These are phyloP conservation scores for Dipodomys spectabilis DNA, from an alignment of 2,113 vertebrate species.

Conservation along the genomic window DNA sequence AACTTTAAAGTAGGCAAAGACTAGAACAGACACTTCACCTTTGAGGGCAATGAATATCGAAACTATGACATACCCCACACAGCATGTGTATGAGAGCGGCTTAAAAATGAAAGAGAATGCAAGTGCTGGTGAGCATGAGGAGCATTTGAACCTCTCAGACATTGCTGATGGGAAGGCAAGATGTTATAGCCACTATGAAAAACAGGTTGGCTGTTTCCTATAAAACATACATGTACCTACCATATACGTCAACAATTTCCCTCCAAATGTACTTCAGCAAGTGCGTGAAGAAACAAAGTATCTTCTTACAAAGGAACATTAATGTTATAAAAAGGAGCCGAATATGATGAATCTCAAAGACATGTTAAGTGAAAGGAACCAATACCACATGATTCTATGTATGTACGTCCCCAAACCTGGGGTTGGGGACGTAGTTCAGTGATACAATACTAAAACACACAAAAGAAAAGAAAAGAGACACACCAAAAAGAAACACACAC, in stretches of 20 bases:
- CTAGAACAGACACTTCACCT: not conserved
- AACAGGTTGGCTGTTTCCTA: no score
- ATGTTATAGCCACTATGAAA: not conserved
- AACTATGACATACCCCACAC: not conserved
- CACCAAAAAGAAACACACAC: no score
- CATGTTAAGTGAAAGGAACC: not conserved
- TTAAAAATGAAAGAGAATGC: not conserved
- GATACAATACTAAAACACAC: no score
- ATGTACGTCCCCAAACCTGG: not conserved
- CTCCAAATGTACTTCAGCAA: not conserved
- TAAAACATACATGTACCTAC: not conserved
- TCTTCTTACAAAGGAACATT: not conserved
- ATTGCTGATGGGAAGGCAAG: not conserved
- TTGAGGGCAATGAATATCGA: not conserved
- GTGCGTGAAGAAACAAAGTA: not conserved
- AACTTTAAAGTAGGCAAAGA: not conserved
- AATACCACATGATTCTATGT: not conserved
- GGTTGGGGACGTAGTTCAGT: no score
- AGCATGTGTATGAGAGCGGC: not conserved
- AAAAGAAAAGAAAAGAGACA: no score
- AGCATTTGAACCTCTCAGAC: not conserved
- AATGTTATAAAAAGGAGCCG: not conserved
- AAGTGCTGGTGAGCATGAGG: not conserved
- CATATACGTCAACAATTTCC: not conserved
- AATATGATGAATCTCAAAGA: not conserved